Evolutionary conservation across 2,113 vertebrate genomes (phyloP), one percentile per base, ranked within the genome.

Genomic region (Epinephelus cyanopodus): DNA sequence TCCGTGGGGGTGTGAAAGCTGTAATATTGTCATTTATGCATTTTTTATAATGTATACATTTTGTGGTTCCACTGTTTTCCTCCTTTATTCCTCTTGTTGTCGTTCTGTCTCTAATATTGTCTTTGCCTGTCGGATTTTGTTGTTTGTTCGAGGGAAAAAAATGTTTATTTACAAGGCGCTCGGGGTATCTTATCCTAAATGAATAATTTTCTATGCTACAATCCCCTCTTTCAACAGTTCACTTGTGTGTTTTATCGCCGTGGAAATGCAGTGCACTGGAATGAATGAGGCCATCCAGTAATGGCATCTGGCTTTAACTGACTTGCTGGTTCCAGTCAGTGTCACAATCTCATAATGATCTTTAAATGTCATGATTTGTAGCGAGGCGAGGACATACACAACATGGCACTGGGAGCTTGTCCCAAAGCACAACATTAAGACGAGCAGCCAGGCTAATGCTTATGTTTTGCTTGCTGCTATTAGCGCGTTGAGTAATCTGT

Each of bases 321-420:
- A 80, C 78, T 85, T 3, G 23, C 76, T 45, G 80, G 66, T 70
- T 89, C 69, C 81, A 75, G 85, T 77, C 83, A 76, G 68, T 75
- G 87, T 85, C 83, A 81, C 87, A 78, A 80, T 81, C 81, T 84
- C 86, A 65, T 89, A 93, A 93, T 79, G 89, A 90, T 82, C 84
- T 92, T 84, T 89, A 92, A 92, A 91, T 86, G 70, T 91, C 84
- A 74, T 87, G 86, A 90, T 79, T 88, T 85, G 86, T 77, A 21
- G 53, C 19, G 62, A 88, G 71, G 50, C 63, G n/a, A 68, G 57
- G 82, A 64, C 79, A 12, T 2, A 79, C 60, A 67, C 80, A 53
- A 79, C 68, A 1, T 4, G 68, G 78, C 68, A 45, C 85, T 11
- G 79, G 72, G 70, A 90, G 87, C 66, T 62, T 15, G 65, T 85